Percentiles rank a stretch among this genome's conserved stretches.
Evolutionary conservation across 1,140 invertebrate species (phyloP).

Genomic region (Orussus abietinus): DNA sequence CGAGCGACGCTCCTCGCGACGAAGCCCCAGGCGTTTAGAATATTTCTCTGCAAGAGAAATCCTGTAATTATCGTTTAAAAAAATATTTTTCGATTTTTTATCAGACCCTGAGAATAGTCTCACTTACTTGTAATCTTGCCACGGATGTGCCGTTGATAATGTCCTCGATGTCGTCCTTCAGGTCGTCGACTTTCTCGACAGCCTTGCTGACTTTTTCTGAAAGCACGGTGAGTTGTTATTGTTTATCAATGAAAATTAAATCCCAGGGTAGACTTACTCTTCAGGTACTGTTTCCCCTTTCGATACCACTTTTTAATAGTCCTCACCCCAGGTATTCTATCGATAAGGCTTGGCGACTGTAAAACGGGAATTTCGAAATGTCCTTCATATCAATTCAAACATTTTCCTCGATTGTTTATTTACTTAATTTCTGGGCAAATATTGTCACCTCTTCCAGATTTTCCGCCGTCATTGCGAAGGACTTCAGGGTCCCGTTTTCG

Average conservation of each 20-base stretch:
- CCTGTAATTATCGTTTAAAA: too few relatives aligned
- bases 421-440: too few relatives aligned
- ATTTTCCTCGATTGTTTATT: too few relatives aligned
- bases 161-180: constrained; percentile 32
- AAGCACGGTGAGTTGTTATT: constrained; percentile 11
- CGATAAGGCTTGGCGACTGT: too few relatives aligned
- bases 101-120: too few relatives aligned
- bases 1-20: constrained; percentile 29
- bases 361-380: too few relatives aligned
- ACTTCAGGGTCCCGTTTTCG: too few relatives aligned
- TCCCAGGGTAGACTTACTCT: constrained; percentile 24
- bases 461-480: too few relatives aligned
- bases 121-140: constrained; percentile 28
- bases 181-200: constrained; percentile 26
- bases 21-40: constrained; percentile 32
- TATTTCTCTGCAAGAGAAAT: constrained; percentile 30
- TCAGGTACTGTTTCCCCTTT: constrained; percentile 30
- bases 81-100: too few relatives aligned
- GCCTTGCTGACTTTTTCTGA: constrained; percentile 31
- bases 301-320: constrained; percentile 28
- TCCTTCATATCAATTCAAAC: too few relatives aligned
- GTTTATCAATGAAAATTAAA: constrained; percentile 3
- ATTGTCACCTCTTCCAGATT: too few relatives aligned
- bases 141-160: constrained; percentile 31
- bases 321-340: constrained; percentile 36